Evolutionary conservation across 2,888 invertebrate genomes (phyloP).

Genomic region (Xanthorhoe spadicearia): DNA sequence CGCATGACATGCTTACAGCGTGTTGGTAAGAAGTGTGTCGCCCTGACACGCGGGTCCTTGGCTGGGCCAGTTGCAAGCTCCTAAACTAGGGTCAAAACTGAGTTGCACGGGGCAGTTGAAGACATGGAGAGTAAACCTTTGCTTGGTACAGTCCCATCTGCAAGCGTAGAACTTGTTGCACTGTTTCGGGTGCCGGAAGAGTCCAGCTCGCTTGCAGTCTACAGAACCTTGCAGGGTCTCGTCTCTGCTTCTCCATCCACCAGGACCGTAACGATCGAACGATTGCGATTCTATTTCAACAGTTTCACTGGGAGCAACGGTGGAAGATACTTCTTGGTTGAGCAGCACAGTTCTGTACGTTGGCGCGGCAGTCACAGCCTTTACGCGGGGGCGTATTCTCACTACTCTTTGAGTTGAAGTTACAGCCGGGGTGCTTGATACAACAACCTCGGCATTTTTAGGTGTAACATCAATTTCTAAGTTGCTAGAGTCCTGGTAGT

Average conservation of each 20-base stretch:
- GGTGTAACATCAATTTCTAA: conserved; percentile 62
- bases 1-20: conserved; percentile 60
- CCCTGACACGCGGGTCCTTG: conserved; percentile 91
- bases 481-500: conserved; percentile 65
- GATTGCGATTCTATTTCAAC: conserved; percentile 69
- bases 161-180: conserved; percentile 94
- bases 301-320: conserved; percentile 50
- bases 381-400: conserved; percentile 67
- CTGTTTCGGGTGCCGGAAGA: conserved; percentile 89
- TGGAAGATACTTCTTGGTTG: conserved; percentile 66
- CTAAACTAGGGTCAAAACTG: conserved; percentile 89
- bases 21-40: conserved; percentile 87
- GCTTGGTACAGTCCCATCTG: conserved; percentile 91
- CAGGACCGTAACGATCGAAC: conserved; percentile 86
- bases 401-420: conserved; percentile 66
- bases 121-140: conserved; percentile 89
- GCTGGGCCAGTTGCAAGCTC: conserved; percentile 94
- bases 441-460: conserved; percentile 57
- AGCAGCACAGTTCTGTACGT: conserved; percentile 73
- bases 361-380: conserved; percentile 73
- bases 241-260: conserved; percentile 84
- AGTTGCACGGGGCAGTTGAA: conserved; percentile 92
- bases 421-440: conserved; percentile 65
- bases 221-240: conserved; percentile 86
- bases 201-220: conserved; percentile 86